Evolutionary conservation across 2,113 vertebrate genomes (phyloP).

Genomic region (Pavo muticus): DNA sequence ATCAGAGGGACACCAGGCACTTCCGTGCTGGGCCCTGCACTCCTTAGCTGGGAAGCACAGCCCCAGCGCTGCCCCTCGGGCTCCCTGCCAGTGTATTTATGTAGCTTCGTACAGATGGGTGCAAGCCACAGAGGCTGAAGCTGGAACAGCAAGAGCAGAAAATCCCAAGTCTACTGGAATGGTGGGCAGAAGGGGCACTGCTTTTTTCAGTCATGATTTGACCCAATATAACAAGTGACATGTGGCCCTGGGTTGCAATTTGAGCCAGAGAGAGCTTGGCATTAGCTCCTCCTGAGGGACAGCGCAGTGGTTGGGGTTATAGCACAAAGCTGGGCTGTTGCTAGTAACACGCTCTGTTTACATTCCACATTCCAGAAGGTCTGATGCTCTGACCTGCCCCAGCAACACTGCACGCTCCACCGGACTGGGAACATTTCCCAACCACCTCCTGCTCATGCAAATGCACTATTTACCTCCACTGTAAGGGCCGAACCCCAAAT

Average conservation of each 20-base stretch:
- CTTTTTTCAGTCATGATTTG: neutral
- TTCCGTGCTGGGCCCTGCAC: neutral
- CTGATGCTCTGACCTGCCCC: conserved; percentile 19
- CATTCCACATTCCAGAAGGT: conserved; percentile 64
- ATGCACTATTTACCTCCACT: neutral
- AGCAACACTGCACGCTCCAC: neutral
- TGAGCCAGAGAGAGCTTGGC: neutral
- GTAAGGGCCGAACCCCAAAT: neutral
- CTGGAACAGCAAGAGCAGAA: rapidly evolving
- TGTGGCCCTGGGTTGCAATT: neutral
- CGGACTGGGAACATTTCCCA: neutral
- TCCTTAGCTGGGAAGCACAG: neutral
- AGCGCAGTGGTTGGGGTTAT: neutral
- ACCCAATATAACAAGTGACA: neutral
- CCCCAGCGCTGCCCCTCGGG: rapidly evolving
- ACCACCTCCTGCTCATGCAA: neutral
- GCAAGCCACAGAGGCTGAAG: neutral
- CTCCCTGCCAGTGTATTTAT: neutral
- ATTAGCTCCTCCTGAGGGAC: neutral
- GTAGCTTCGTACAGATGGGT: neutral
- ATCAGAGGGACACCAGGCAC: neutral
- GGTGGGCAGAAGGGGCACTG: neutral
- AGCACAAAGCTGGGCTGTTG: neutral
- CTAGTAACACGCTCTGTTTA: conserved; percentile 52
- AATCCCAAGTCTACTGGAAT: neutral